Evolutionary conservation across 2,888 invertebrate species (phyloP).

Genomic region (Lepetodrilus schrolli): DNA sequence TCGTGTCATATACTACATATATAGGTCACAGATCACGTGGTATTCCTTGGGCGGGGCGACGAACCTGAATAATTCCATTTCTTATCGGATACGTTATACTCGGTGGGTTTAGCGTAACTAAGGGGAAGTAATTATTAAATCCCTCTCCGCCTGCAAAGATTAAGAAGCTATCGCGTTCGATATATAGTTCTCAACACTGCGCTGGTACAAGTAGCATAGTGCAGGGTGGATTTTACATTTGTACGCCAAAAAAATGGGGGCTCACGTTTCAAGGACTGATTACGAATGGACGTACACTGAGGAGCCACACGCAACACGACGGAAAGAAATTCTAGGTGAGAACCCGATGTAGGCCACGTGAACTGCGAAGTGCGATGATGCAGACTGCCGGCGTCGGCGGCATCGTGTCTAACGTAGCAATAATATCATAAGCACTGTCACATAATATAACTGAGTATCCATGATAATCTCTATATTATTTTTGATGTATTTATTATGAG

Average conservation of each 20-base stretch:
- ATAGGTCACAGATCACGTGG: constrained; percentile 38
- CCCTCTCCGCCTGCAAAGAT: background rate
- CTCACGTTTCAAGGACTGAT: constrained; percentile 92
- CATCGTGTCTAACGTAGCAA: too few species aligned
- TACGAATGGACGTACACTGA: constrained; percentile 98
- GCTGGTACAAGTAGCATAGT: background rate
- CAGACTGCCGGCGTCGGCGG: too few species aligned
- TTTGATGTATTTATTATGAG: too few species aligned
- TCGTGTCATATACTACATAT: too few species aligned
- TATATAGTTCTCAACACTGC: background rate
- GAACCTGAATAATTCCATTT: background rate
- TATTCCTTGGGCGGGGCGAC: background rate
- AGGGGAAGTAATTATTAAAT: constrained; percentile 24
- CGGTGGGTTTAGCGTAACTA: background rate
- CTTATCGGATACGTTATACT: background rate
- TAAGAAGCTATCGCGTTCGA: background rate
- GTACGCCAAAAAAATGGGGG: constrained; percentile 85
- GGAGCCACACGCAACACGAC: constrained; percentile 95
- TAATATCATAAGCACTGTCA: too few species aligned
- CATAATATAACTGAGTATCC: too few species aligned
- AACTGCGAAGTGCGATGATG: too few species aligned
- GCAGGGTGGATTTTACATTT: background rate
- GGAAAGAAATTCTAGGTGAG: constrained; percentile 93
- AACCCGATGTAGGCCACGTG: too few species aligned
- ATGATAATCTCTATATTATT: too few species aligned